Evolutionary conservation across 2,113 vertebrate species (phyloP), one percentile per base, ranked within the genome.

Genomic region (Corydoras maculifer): DNA sequence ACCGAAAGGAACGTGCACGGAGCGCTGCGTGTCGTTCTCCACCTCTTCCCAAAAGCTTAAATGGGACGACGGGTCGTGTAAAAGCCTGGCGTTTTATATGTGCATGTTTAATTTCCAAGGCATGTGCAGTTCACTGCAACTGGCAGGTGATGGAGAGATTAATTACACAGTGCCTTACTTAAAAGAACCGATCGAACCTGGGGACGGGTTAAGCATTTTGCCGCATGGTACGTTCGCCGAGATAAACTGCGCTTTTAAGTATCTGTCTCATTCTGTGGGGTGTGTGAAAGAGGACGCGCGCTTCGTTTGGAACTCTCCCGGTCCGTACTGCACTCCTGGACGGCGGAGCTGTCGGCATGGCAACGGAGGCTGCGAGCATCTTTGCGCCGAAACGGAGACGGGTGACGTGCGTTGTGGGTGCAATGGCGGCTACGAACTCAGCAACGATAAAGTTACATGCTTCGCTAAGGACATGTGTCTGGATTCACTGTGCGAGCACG

Each of bases 21-120:
- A 82, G 30, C 81, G 85, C 30, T 91, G 90, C 59, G 90, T 87
- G 10, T 69, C 31, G 2, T 18, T 86, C 29, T 68, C 73, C 30
- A 67, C 75, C 11, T 55, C 7, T 5, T 60, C 70, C 10, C 70
- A 66, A 13, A 66, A 70, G 2, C 69, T 88, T 1, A 81, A 75
- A 60, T 91, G 90, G 90, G 62, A 10, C 0, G 80, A 76, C 5
- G 61, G 69, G 5, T 13, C 72, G 3, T 91, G 90, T 58, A 85
- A 49, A 73, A 68, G 3, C 0, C 0, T 3, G 0, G 15, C 62
- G 14, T 81, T 73, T 63, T 90, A 86, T 64, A 69, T 80, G 35
- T 91, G 90, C 49, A 85, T 79, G 71, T 90, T 88, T 78, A 71
- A 84, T 32, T 88, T 87, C 57, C 75, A 73, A 12, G 87, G 88